A percentile compares a stretch with the other conserved stretches of the same genome.
phyloP scores from a whole-genome alignment of 2,888 invertebrate genomes.

The Euplexia lucipara region DNA sequence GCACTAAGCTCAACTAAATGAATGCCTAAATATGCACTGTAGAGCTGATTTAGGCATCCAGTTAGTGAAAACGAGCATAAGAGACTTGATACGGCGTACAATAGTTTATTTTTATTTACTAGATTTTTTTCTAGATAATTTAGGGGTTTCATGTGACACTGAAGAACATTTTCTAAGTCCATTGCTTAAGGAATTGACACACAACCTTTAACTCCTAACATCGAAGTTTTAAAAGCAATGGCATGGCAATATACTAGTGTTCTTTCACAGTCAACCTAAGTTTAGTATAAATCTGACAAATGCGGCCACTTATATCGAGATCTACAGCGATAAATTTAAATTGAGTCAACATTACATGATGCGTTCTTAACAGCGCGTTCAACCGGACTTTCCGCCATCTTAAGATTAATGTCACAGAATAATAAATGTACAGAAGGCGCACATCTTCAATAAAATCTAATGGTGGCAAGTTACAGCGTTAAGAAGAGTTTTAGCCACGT shows the following conservation, averaged over 20 bases:
- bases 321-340: slow-evolving; percentile 32
- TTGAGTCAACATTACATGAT: slow-evolving; percentile 41
- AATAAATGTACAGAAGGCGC: slow-evolving; percentile 40
- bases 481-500: background rate
- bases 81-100: slow-evolving; percentile 33
- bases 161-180: slow-evolving; percentile 26
- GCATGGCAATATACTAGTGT: slow-evolving; percentile 16
- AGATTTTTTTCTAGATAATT: slow-evolving; percentile 34
- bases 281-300: slow-evolving; percentile 38
- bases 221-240: slow-evolving; percentile 50
- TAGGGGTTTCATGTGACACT: slow-evolving; percentile 20
- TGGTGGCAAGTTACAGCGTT: slow-evolving; percentile 19
- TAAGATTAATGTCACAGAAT: slow-evolving; percentile 37
- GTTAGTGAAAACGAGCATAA: slow-evolving; percentile 3
- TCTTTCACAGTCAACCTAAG: slow-evolving; percentile 15
- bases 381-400: slow-evolving; percentile 4
- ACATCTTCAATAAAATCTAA: slow-evolving; percentile 9
- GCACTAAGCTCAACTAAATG: no score
- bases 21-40: no score
- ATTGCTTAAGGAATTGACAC: slow-evolving; percentile 52
- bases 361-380: slow-evolving; percentile 10
- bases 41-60: no score
- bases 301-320: slow-evolving; percentile 14
- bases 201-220: slow-evolving; percentile 40
- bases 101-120: slow-evolving; percentile 9